Conservation (phyloP, 2,113 vertebrate genomes). For the Ptyas mucosa region DNA sequence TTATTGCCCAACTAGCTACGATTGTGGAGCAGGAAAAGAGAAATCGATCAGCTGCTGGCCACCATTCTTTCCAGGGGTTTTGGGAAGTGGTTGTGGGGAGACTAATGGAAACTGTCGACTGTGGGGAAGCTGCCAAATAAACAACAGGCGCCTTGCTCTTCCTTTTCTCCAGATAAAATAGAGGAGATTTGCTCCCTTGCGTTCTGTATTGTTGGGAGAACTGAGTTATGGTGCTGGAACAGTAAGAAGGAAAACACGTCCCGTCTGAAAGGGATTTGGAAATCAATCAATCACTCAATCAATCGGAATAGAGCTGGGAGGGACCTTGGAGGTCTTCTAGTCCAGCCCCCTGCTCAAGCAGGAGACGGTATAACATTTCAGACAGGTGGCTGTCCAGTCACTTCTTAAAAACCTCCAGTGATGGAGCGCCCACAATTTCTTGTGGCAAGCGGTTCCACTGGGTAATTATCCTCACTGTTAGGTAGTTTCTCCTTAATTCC, state of each 20-base stretch:
- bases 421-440: too few relatives aligned
- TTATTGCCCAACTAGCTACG: background rate
- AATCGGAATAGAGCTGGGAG: background rate
- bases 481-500: too few relatives aligned
- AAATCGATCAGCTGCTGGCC: background rate
- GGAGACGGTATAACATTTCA: too few relatives aligned
- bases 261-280: background rate
- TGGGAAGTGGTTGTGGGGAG: background rate
- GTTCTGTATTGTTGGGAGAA: background rate
- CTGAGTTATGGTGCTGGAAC: background rate
- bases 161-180: background rate
- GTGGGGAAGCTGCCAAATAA: background rate
- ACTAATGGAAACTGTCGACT: background rate
- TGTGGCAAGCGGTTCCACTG: too few relatives aligned
- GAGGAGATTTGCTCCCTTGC: background rate
- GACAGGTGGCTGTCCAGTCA: accelerated
- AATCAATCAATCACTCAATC: background rate
- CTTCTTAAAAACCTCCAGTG: too few relatives aligned
- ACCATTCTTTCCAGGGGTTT: background rate
- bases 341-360: too few relatives aligned
- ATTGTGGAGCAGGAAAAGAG: background rate
- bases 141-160: background rate
- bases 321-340: background rate
- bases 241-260: background rate
- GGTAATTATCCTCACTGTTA: too few relatives aligned